Conservation (phyloP, 2,888 invertebrate species). For the Norana najaformis region DNA sequence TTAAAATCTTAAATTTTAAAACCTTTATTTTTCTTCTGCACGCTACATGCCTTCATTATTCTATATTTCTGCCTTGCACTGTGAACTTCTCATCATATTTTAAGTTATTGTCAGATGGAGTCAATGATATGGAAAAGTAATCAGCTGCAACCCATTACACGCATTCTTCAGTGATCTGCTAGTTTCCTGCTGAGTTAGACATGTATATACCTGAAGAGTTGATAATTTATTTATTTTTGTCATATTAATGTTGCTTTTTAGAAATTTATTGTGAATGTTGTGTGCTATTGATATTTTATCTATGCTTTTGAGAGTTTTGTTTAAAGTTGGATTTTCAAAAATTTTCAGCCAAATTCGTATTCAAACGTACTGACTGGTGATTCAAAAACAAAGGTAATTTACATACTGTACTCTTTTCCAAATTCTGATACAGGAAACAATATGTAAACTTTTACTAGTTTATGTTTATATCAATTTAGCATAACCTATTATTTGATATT, state of each 20-base stretch:
- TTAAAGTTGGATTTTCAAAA: background rate
- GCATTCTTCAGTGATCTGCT: background rate
- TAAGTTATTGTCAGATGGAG: background rate
- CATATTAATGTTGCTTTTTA: background rate
- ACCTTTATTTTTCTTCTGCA: no score
- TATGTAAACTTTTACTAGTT: background rate
- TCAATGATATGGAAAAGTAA: background rate
- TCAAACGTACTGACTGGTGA: background rate
- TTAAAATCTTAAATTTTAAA: no score
- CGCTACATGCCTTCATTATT: background rate
- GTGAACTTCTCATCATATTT: background rate
- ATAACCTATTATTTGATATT: background rate
- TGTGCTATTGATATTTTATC: background rate
- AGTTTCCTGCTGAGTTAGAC: background rate
- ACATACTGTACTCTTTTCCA: no score
- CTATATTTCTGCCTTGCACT: background rate
- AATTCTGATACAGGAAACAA: background rate
- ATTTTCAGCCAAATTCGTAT: conserved; percentile 13
- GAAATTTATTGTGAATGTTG: background rate
- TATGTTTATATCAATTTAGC: background rate
- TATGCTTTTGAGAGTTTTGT: background rate
- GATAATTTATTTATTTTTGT: background rate
- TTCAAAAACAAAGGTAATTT: background rate
- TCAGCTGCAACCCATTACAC: background rate
- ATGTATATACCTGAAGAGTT: background rate